Evolutionary conservation across 2,797 vertebrate genomes (phyloP).

Genomic region (Propithecus perrieri): DNA sequence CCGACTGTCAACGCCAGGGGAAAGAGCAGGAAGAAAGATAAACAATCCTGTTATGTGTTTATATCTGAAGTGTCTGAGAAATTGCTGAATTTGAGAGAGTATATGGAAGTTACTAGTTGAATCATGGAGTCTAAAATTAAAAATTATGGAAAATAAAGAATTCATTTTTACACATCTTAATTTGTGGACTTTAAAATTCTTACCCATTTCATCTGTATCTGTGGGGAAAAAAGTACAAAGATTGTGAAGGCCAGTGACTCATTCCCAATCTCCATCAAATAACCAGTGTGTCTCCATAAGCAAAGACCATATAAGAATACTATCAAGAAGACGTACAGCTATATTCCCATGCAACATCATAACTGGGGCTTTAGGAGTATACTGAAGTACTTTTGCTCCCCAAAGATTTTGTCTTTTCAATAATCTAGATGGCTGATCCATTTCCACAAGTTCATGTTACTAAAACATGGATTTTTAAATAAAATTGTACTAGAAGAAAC

Average conservation of each 20-base stretch:
- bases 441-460: not conserved
- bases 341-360: not conserved
- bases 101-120: not conserved
- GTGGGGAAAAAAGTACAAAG: not conserved
- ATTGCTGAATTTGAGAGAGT: not conserved
- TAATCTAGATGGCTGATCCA: not conserved
- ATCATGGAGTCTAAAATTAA: not conserved
- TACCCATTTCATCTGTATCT: not conserved
- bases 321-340: not conserved
- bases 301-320: not conserved
- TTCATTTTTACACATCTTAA: not conserved
- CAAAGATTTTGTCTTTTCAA: not conserved
- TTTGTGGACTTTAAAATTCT: not conserved
- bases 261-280: not conserved
- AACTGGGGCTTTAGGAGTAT: not conserved
- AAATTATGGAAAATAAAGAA: not conserved
- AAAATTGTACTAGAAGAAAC: conserved; percentile 30
- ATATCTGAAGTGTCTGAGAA: not conserved
- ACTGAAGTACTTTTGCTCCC: not conserved
- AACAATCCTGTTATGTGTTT: not conserved
- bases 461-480: not conserved
- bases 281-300: not conserved
- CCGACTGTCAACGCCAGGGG: fast-evolving
- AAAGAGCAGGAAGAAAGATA: not conserved
- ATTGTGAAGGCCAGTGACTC: not conserved